Conservation (phyloP, 2,797 vertebrate species). For the Sebastes cheni region DNA sequence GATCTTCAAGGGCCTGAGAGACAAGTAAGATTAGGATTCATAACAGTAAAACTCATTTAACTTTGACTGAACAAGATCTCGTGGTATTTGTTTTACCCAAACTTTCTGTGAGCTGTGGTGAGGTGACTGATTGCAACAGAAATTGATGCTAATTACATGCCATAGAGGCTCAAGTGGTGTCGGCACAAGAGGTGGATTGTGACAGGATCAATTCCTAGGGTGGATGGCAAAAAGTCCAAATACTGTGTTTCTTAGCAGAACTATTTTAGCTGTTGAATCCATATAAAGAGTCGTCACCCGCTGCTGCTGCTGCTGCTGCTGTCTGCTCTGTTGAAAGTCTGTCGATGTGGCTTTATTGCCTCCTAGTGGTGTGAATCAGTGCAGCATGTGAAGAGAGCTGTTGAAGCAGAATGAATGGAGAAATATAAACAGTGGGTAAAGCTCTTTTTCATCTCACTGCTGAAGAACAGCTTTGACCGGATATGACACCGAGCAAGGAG, state of each 20-base stretch:
- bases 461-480: no score
- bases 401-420: neutral
- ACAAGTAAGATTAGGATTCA: constrained; percentile 85
- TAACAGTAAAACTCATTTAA: neutral
- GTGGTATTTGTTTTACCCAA: neutral
- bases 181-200: neutral
- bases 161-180: neutral
- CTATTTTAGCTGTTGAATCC: constrained; percentile 2
- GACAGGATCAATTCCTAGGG: neutral
- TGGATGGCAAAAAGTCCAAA: neutral
- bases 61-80: neutral
- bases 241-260: constrained; percentile 1
- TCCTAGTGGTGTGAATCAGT: constrained; percentile 51
- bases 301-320: neutral
- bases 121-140: neutral
- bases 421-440: neutral
- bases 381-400: neutral
- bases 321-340: constrained; percentile 1
- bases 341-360: constrained; percentile 55
- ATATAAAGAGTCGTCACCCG: neutral
- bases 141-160: neutral
- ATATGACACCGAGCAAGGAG: neutral
- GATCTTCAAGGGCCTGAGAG: constrained; percentile 97
- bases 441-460: neutral
- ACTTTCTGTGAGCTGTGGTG: neutral